Conservation (phyloP, 2,888 invertebrate genomes). For the Sminthurides aquaticus region DNA sequence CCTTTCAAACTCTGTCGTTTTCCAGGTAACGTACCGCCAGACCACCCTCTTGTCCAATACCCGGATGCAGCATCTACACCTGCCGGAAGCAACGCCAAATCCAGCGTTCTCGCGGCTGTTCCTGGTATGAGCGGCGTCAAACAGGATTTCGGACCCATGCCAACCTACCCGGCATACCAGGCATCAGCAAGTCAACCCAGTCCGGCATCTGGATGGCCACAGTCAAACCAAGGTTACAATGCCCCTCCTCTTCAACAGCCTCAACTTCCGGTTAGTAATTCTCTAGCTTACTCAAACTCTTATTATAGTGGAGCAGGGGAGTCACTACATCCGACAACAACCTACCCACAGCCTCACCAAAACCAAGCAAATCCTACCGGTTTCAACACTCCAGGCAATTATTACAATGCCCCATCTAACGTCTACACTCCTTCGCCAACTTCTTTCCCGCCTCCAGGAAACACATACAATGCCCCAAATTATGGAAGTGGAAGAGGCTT, state of each 20-base stretch:
- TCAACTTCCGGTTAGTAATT: conserved; percentile 24
- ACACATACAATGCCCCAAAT: conserved; percentile 39
- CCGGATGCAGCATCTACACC: conserved; percentile 33
- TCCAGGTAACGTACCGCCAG: conserved; percentile 40
- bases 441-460: conserved; percentile 38
- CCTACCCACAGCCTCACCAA: conserved; percentile 19
- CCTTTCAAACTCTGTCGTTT: no score
- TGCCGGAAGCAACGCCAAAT: conserved; percentile 21
- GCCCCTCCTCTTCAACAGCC: conserved; percentile 20
- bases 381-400: conserved; percentile 41
- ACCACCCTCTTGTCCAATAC: conserved; percentile 42
- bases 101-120: conserved; percentile 33
- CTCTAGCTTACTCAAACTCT: conserved; percentile 17
- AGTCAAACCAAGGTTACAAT: conserved; percentile 24
- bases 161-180: conserved; percentile 8
- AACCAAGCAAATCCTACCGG: conserved; percentile 37
- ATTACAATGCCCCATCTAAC: conserved; percentile 39
- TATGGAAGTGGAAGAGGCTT: conserved; percentile 21
- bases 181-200: conserved; percentile 11
- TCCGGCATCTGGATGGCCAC: conserved; percentile 21
- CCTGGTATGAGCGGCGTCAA: conserved; percentile 30
- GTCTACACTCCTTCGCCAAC: conserved; percentile 31
- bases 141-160: conserved; percentile 2
- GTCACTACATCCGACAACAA: conserved; percentile 18
- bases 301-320: conserved; percentile 20